These are phyloP conservation scores for Otus sunia DNA, from an alignment of 2,113 vertebrate species.

Conservation along the genomic window DNA sequence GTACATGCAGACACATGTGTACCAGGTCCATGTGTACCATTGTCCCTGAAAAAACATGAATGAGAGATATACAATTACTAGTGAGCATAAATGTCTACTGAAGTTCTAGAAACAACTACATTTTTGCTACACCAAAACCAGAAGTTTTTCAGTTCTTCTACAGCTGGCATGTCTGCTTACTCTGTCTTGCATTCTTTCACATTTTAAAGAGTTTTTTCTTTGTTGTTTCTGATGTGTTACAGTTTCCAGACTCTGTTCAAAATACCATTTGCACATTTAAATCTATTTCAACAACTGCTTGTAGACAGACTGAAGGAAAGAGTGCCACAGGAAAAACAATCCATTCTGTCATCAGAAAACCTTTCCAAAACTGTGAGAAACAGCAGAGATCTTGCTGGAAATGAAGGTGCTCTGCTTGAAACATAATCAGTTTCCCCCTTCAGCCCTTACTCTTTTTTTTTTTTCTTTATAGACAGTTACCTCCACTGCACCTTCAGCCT, in stretches of 20 bases:
- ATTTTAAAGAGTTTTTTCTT: not conserved
- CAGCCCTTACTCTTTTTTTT: not conserved
- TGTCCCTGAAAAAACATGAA: not conserved
- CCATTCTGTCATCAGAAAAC: constrained; percentile 37
- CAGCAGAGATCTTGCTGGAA: constrained; percentile 29
- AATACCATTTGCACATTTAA: constrained; percentile 46
- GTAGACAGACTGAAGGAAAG: constrained; percentile 28
- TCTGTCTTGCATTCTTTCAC: not conserved
- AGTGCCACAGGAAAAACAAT: constrained; percentile 39
- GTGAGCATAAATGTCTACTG: not conserved
- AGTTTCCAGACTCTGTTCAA: constrained; percentile 47
- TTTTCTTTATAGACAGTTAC: not conserved
- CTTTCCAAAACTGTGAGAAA: constrained; percentile 30
- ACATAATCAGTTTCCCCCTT: not conserved
- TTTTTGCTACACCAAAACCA: not conserved
- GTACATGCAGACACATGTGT: not conserved
- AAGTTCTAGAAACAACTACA: not conserved
- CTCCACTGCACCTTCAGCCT: not conserved
- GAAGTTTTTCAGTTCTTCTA: not conserved
- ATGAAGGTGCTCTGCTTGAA: constrained; percentile 24
- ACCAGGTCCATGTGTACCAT: not conserved
- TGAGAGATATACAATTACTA: not conserved
- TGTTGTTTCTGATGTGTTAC: constrained; percentile 11
- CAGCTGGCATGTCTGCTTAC: not conserved
- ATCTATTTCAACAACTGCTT: constrained; percentile 40